Conservation (phyloP, 2,797 vertebrate species). For the Siniperca obscura region DNA sequence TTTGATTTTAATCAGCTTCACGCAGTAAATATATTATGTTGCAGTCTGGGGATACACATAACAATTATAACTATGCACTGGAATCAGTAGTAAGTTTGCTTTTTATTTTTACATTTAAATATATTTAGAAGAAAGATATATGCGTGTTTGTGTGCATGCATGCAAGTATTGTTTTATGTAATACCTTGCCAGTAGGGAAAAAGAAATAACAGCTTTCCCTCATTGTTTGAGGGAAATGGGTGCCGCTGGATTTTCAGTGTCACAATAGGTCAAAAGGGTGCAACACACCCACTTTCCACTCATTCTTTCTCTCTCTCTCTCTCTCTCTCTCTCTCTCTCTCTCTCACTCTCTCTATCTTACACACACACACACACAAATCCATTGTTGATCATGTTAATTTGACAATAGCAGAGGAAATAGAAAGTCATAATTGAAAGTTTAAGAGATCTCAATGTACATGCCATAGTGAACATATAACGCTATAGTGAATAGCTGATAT, state of each 20-base stretch:
- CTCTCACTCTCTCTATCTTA: background rate
- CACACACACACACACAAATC: background rate
- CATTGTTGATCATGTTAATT: background rate
- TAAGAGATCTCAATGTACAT: background rate
- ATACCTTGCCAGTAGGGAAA: background rate
- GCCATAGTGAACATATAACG: background rate
- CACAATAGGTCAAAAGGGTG: constrained; percentile 34
- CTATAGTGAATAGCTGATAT: background rate
- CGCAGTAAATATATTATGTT: background rate
- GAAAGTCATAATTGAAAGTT: background rate
- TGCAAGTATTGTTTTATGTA: constrained; percentile 25
- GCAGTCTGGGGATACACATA: background rate
- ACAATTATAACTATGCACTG: background rate
- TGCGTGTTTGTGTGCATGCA: background rate
- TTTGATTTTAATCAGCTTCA: background rate
- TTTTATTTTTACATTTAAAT: background rate
- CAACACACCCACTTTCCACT: constrained; percentile 48
- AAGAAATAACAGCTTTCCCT: constrained; percentile 19
- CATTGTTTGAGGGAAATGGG: constrained; percentile 34
- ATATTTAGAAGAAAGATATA: background rate
- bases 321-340: background rate
- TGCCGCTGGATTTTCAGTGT: constrained; percentile 56
- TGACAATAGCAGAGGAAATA: background rate
- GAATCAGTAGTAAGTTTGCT: background rate
- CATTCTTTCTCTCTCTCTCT: constrained; percentile 1